These are phyloP conservation scores for Brevimyrus niger DNA, from an alignment of 2,113 vertebrate species.

Conservation along the genomic window DNA sequence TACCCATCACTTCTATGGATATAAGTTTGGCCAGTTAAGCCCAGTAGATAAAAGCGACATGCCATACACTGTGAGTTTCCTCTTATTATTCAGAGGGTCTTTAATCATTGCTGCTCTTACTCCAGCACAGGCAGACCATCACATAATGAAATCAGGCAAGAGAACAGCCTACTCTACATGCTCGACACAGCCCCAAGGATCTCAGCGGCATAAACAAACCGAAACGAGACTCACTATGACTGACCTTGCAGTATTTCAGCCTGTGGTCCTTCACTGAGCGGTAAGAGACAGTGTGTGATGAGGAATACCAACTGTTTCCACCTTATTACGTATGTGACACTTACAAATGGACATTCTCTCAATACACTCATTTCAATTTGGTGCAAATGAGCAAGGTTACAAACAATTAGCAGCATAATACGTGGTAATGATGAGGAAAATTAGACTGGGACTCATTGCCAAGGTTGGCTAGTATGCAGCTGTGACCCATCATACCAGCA, in stretches of 20 bases:
- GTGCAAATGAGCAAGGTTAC: background rate
- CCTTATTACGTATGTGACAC: background rate
- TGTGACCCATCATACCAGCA: background rate
- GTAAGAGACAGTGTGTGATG: background rate
- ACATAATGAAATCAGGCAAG: constrained; percentile 49
- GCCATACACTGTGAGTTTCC: constrained; percentile 45
- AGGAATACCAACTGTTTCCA: background rate
- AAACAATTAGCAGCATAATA: background rate
- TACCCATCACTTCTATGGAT: background rate
- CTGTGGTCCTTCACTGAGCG: background rate
- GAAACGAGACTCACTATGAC: background rate
- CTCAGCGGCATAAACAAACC: constrained; percentile 30
- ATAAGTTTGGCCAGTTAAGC: background rate
- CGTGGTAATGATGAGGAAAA: background rate
- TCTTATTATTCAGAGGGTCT: constrained; percentile 36
- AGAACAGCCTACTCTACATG: constrained; percentile 49
- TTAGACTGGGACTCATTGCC: background rate
- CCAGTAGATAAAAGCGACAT: constrained; percentile 21
- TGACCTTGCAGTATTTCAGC: background rate
- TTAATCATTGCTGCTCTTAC: constrained; percentile 49
- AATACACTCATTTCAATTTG: background rate
- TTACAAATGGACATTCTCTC: too few relatives aligned
- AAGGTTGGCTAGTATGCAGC: background rate
- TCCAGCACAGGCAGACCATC: constrained; percentile 48
- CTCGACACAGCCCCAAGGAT: constrained; percentile 48